phyloP scores from a whole-genome alignment of 2,888 invertebrate species.

The Micoletzkya japonica region DNA sequence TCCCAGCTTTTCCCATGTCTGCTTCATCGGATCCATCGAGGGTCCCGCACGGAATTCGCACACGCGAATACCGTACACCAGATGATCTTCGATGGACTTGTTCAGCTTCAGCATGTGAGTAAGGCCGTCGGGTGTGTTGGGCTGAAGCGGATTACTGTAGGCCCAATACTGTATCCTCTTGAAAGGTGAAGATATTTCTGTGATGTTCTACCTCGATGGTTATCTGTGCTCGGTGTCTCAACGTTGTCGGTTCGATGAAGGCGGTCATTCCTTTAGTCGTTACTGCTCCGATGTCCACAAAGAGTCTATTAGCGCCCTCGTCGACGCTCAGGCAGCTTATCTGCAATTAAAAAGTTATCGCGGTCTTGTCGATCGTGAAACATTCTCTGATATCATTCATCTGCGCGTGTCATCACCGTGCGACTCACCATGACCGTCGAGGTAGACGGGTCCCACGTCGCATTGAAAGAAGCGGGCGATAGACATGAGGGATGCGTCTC shows the following conservation, averaged over 20 bases:
- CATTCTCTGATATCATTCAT: neutral
- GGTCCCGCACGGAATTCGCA: conserved; percentile 24
- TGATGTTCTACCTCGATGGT: neutral
- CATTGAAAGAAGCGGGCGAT: neutral
- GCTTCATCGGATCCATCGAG: neutral
- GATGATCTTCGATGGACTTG: conserved; percentile 10
- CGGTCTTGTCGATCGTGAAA: neutral
- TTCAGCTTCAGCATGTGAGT: conserved; percentile 15
- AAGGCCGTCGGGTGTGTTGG: conserved; percentile 10
- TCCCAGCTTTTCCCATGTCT: conserved; percentile 22
- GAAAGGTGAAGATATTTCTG: neutral
- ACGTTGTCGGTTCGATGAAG: conserved; percentile 27
- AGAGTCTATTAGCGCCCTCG: conserved; percentile 14
- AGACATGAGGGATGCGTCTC: conserved; percentile 22
- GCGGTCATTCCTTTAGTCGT: neutral
- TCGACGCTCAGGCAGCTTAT: conserved; percentile 2
- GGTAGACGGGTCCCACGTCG: conserved; percentile 25
- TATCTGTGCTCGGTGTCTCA: conserved; percentile 4
- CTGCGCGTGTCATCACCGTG: neutral
- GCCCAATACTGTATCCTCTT: neutral
- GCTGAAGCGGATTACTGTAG: conserved; percentile 3
- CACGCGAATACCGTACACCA: conserved; percentile 26
- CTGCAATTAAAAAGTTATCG: neutral
- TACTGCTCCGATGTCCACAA: conserved; percentile 23
- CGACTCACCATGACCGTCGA: conserved; percentile 8